Evolutionary conservation across 2,113 vertebrate species (phyloP).

Genomic region (Colaptes auratus): DNA sequence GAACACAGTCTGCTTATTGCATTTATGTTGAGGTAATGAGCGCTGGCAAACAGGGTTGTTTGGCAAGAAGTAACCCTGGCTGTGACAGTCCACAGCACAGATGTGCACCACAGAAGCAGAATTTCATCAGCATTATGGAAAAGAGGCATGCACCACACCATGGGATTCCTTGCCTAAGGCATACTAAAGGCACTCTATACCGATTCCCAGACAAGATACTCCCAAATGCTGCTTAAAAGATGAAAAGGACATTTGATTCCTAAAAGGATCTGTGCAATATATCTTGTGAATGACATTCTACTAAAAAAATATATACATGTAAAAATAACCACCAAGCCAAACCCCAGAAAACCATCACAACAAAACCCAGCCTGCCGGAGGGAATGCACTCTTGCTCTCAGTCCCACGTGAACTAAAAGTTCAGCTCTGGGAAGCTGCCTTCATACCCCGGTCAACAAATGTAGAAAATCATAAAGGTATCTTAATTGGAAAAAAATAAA

Average conservation of each 20-base stretch:
- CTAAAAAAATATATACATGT: neutral
- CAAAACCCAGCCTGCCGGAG: neutral
- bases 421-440: neutral
- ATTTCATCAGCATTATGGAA: neutral
- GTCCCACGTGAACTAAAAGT: neutral
- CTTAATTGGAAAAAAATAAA: constrained; percentile 46
- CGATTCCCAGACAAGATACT: neutral
- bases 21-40: neutral
- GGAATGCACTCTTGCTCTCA: neutral
- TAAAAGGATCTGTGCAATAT: neutral
- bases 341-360: neutral
- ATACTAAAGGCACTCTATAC: neutral
- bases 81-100: neutral
- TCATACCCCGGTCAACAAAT: constrained; percentile 21
- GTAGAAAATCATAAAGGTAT: constrained; percentile 32
- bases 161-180: neutral
- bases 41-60: neutral
- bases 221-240: neutral
- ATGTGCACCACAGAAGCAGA: neutral
- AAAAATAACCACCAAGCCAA: neutral
- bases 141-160: neutral
- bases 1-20: neutral
- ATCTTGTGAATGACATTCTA: neutral
- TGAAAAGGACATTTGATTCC: neutral
- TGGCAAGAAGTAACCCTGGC: neutral